A percentile compares a stretch with the other conserved stretches of the same genome.
phyloP scores from a whole-genome alignment of 1,140 invertebrate genomes.

The Eciton burchellii region DNA sequence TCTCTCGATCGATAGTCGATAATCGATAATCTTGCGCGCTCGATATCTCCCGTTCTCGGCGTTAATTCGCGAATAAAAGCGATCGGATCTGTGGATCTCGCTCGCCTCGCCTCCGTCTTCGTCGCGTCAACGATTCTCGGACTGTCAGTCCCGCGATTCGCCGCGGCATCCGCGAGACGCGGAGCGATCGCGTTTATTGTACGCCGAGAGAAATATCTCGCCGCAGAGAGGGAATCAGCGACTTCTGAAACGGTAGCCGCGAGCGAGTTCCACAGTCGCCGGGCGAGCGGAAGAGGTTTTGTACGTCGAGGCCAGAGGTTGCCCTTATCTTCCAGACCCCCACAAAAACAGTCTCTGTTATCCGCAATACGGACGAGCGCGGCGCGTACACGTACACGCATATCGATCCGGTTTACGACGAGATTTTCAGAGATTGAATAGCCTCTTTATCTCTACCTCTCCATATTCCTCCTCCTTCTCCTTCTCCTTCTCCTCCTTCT shows the following conservation, averaged over 20 bases:
- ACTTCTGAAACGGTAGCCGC: slow-evolving; percentile 62
- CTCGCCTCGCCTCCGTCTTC: neutral
- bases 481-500: neutral
- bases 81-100: too few species aligned
- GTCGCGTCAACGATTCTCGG: neutral
- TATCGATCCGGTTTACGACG: slow-evolving; percentile 72
- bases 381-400: slow-evolving; percentile 7
- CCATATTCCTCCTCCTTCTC: neutral
- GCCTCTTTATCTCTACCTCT: slow-evolving; percentile 74
- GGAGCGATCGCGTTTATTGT: slow-evolving; percentile 10
- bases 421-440: slow-evolving; percentile 81
- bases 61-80: neutral
- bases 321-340: slow-evolving; percentile 73
- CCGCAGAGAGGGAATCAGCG: neutral
- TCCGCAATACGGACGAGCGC: slow-evolving; percentile 66
- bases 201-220: neutral
- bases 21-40: too few species aligned
- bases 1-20: too few species aligned
- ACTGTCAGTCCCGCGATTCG: neutral
- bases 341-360: slow-evolving; percentile 81
- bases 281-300: slow-evolving; percentile 81
- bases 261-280: slow-evolving; percentile 47
- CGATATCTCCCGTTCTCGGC: neutral
- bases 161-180: too few species aligned
- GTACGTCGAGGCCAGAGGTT: slow-evolving; percentile 78